A percentile compares a stretch with the other conserved stretches of the same genome.
Evolutionary conservation across 2,888 invertebrate genomes (phyloP).

Genomic region (Theretra japonica): DNA sequence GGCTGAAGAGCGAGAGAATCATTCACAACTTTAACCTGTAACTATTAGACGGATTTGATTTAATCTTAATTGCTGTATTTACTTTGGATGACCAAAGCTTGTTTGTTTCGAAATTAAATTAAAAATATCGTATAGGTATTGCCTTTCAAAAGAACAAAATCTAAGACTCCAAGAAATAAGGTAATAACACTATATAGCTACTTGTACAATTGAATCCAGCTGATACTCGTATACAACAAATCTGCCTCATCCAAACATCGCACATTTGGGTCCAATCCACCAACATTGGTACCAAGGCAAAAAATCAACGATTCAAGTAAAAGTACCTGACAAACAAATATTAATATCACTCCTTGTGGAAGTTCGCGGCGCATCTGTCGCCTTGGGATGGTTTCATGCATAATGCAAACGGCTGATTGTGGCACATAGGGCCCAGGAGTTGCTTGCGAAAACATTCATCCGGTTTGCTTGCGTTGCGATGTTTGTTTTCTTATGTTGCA

Average conservation of each 20-base stretch:
- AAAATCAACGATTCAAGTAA: conserved; percentile 48
- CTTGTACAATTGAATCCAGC: too few relatives aligned
- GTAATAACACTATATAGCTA: too few relatives aligned
- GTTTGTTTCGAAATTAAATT: not conserved
- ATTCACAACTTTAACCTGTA: too few relatives aligned
- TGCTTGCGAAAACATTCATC: conserved; percentile 73
- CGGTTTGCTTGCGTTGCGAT: conserved; percentile 57
- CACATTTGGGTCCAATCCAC: conserved; percentile 3
- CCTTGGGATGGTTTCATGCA: conserved; percentile 76
- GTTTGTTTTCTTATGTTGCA: conserved; percentile 49
- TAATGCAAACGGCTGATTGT: conserved; percentile 81
- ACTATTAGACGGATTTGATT: not conserved
- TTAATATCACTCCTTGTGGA: conserved; percentile 62
- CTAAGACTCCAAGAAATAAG: too few relatives aligned
- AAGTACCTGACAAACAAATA: conserved; percentile 67
- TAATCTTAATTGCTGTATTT: not conserved
- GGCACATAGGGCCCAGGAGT: conserved; percentile 64
- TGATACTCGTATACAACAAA: too few relatives aligned
- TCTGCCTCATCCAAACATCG: too few relatives aligned
- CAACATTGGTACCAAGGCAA: conserved; percentile 29
- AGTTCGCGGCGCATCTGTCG: conserved; percentile 67
- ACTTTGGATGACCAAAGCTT: not conserved
- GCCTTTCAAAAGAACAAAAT: too few relatives aligned
- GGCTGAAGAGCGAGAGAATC: too few relatives aligned
- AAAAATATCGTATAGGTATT: too few relatives aligned